These are phyloP conservation scores for Catharus ustulatus DNA, from an alignment of 2,797 vertebrate species.

Conservation along the genomic window DNA sequence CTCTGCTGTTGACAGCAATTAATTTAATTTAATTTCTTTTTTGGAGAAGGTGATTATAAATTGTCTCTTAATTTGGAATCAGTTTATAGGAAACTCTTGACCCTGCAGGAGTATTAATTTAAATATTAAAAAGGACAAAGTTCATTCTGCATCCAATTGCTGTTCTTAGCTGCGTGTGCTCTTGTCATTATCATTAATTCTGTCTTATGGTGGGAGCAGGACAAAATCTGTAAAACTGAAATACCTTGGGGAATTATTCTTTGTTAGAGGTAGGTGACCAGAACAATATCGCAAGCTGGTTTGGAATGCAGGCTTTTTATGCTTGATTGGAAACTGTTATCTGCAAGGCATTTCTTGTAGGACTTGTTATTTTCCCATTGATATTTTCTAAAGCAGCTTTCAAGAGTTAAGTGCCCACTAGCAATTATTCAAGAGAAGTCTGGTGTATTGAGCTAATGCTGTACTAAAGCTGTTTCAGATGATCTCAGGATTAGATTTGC, in stretches of 20 bases:
- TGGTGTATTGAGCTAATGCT: neutral
- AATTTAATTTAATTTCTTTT: neutral
- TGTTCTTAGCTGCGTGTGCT: neutral
- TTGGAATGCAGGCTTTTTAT: neutral
- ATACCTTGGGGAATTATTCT: neutral
- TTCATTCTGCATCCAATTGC: neutral
- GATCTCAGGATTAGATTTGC: neutral
- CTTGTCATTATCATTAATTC: neutral
- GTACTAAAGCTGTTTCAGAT: constrained; percentile 3
- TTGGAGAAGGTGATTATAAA: neutral
- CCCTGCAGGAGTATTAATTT: neutral
- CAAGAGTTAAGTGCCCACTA: neutral
- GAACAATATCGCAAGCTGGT: neutral
- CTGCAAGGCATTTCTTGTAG: neutral
- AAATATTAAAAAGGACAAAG: neutral
- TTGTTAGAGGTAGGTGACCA: neutral
- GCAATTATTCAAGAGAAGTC: neutral
- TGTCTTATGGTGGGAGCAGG: neutral
- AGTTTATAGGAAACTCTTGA: neutral
- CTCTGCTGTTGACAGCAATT: neutral
- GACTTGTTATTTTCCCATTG: neutral
- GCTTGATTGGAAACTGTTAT: neutral
- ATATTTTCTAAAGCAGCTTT: neutral
- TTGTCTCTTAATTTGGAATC: neutral
- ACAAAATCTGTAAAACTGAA: neutral